A percentile compares a stretch with the other conserved stretches of the same genome.
Conservation (phyloP, 2,888 invertebrate genomes). For the Callinectes sapidus region DNA sequence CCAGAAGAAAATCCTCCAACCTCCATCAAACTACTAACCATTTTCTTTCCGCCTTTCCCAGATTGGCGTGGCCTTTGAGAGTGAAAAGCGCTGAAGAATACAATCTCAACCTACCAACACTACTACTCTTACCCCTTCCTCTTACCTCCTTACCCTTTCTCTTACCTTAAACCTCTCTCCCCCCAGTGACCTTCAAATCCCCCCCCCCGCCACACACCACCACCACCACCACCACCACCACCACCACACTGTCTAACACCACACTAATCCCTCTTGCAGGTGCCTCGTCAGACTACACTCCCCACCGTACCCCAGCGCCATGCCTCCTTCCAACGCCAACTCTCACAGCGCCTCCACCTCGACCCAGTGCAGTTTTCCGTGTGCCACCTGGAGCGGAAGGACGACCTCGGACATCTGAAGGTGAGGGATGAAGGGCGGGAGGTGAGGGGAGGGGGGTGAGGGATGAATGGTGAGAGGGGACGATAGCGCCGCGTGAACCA, state of each 20-base stretch:
- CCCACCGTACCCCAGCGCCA: slow-evolving; percentile 89
- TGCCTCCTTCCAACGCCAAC: slow-evolving; percentile 87
- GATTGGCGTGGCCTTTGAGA: too few relatives aligned
- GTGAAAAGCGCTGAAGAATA: too few relatives aligned
- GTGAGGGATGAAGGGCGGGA: slow-evolving; percentile 76
- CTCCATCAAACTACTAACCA: background rate
- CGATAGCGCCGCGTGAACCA: background rate
- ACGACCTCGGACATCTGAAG: slow-evolving; percentile 85
- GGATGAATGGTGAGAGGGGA: too few relatives aligned
- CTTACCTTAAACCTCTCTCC: too few relatives aligned
- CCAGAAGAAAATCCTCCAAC: too few relatives aligned
- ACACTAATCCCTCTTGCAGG: slow-evolving; percentile 76
- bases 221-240: background rate
- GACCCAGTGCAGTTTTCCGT: slow-evolving; percentile 88
- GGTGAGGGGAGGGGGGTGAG: background rate
- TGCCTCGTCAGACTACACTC: slow-evolving; percentile 87
- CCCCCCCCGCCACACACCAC: background rate
- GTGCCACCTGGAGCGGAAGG: slow-evolving; percentile 82
- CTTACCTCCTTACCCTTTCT: background rate
- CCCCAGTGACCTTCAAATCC: background rate
- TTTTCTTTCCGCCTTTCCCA: background rate
- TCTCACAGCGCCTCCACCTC: slow-evolving; percentile 86
- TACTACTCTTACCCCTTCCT: too few relatives aligned
- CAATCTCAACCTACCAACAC: too few relatives aligned
- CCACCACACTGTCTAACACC: background rate